phyloP scores from a whole-genome alignment of 2,888 invertebrate species.

The Hypomecis atomaria region DNA sequence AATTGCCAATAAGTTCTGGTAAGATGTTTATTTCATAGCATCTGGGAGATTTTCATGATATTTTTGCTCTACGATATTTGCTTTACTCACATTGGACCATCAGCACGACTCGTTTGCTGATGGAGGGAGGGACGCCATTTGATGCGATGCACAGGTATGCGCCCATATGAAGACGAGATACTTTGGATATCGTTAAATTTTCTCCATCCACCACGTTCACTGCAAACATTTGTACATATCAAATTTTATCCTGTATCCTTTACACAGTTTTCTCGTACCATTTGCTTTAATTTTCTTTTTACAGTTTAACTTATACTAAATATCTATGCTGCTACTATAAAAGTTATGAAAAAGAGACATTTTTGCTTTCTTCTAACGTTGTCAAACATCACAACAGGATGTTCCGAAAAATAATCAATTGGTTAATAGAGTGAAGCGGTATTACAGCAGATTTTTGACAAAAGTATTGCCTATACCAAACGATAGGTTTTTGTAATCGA shows the following conservation, averaged over 20 bases:
- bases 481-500: slow-evolving; percentile 7
- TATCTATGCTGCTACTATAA: no score
- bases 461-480: no score
- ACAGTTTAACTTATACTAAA: no score
- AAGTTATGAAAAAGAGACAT: no score
- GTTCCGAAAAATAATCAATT: no score
- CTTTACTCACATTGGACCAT: slow-evolving; percentile 92
- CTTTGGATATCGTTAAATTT: slow-evolving; percentile 93
- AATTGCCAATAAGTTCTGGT: slow-evolving; percentile 20
- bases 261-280: no score
- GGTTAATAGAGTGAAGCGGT: no score
- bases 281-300: no score
- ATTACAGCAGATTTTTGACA: no score
- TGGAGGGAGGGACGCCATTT: slow-evolving; percentile 96
- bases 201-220: slow-evolving; percentile 96
- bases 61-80: neutral
- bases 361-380: no score
- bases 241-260: no score
- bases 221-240: slow-evolving; percentile 66
- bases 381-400: no score
- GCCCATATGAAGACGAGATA: slow-evolving; percentile 96
- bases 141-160: slow-evolving; percentile 96
- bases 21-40: neutral
- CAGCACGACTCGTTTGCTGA: slow-evolving; percentile 92
- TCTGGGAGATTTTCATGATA: neutral